Evolutionary conservation across 2,888 invertebrate genomes (phyloP).

Genomic region (Eucera pruinosa): DNA sequence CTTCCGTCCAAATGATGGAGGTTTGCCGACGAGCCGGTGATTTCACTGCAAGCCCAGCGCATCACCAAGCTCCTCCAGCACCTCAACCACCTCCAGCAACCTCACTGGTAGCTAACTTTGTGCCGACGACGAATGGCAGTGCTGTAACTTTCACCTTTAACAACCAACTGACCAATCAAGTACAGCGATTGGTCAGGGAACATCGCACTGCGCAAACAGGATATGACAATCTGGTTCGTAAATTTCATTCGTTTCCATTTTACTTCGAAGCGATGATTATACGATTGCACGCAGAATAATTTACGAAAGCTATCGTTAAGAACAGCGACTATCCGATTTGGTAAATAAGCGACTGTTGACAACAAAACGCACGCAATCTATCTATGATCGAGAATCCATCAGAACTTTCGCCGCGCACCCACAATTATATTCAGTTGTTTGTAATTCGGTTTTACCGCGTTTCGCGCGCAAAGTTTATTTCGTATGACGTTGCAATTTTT

Average conservation of each 20-base stretch:
- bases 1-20: constrained; percentile 99
- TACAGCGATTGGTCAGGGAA: constrained; percentile 89
- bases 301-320: too few species aligned
- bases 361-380: too few species aligned
- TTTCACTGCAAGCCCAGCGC: constrained; percentile 84
- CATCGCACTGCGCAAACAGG: constrained; percentile 87
- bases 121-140: constrained; percentile 91
- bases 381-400: too few species aligned
- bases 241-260: background rate
- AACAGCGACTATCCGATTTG: too few species aligned
- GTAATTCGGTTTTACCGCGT: too few species aligned
- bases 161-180: constrained; percentile 92
- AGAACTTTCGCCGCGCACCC: too few species aligned
- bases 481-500: background rate
- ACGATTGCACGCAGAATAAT: too few species aligned
- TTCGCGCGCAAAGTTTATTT: too few species aligned
- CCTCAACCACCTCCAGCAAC: constrained; percentile 85
- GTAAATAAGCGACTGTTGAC: too few species aligned
- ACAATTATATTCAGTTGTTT: too few species aligned
- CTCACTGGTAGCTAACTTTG: constrained; percentile 90
- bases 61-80: constrained; percentile 86
- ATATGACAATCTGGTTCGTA: constrained; percentile 90
- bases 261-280: background rate
- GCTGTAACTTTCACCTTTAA: constrained; percentile 96
- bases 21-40: constrained; percentile 86